phyloP scores from a whole-genome alignment of 1,140 invertebrate genomes.

The Zaprionus inermis region DNA sequence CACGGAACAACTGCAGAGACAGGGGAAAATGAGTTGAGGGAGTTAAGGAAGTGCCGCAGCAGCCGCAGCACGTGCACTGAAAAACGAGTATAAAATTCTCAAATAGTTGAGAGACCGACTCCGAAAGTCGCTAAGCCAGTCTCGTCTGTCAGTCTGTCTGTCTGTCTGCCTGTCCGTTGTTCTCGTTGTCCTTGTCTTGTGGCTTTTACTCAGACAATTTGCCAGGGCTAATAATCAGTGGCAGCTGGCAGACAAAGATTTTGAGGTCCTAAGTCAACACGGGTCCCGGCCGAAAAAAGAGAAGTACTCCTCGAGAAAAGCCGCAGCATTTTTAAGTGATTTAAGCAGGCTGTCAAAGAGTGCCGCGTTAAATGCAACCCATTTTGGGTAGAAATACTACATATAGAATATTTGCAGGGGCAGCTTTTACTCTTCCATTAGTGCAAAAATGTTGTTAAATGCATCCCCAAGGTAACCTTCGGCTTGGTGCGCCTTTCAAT shows the following conservation, averaged over 20 bases:
- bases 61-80: conserved; percentile 51
- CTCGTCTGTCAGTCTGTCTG: conserved; percentile 38
- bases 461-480: conserved; percentile 74
- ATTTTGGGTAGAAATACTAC: conserved; percentile 40
- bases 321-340: conserved; percentile 59
- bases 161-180: conserved; percentile 19
- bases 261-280: conserved; percentile 69
- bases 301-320: not conserved
- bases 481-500: conserved; percentile 39
- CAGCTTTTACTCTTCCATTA: conserved; percentile 77
- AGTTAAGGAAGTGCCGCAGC: conserved; percentile 1
- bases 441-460: conserved; percentile 73
- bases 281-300: not conserved
- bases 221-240: conserved; percentile 60
- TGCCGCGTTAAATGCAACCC: conserved; percentile 29
- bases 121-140: no score
- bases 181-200: conserved; percentile 34
- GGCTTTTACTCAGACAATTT: conserved; percentile 43
- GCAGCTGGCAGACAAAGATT: conserved; percentile 31
- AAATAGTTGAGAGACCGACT: conserved; percentile 66
- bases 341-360: conserved; percentile 31
- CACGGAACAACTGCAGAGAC: not conserved
- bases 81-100: conserved; percentile 66
- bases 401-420: conserved; percentile 29
- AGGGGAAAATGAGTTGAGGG: not conserved